Evolutionary conservation across 2,113 vertebrate species (phyloP).

Genomic region (Pycnonotus jocosus): DNA sequence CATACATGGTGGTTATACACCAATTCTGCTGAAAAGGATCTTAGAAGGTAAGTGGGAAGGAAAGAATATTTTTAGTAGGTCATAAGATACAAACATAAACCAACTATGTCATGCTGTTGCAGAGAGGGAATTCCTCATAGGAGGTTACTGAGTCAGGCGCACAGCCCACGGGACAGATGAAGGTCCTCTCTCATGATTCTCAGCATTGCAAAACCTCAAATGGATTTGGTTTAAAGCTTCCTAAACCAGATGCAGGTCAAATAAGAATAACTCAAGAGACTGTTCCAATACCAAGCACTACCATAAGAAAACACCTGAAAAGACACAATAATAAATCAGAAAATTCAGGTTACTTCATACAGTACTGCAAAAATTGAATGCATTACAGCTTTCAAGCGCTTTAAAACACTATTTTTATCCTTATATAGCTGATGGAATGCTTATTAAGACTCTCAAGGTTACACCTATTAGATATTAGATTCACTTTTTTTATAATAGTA

Average conservation of each 20-base stretch:
- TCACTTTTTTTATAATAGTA: background rate
- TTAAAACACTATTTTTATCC: background rate
- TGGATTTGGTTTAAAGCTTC: background rate
- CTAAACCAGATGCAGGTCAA: background rate
- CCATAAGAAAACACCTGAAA: background rate
- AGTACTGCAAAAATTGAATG: background rate
- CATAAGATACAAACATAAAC: constrained; percentile 18
- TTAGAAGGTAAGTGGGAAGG: background rate
- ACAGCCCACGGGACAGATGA: background rate
- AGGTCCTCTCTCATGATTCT: background rate
- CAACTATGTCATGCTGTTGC: background rate
- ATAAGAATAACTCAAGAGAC: background rate
- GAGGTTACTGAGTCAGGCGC: background rate
- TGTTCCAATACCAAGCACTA: background rate
- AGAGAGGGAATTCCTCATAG: constrained; percentile 27
- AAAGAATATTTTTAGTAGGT: constrained; percentile 12
- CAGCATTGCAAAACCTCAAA: background rate
- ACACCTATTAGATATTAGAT: background rate
- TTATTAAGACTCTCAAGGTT: background rate
- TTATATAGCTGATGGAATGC: background rate
- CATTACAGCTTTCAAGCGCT: background rate
- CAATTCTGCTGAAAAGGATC: background rate
- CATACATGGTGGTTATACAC: background rate
- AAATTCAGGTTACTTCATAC: background rate
- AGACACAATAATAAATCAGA: background rate